A percentile compares a stretch with the other conserved stretches of the same genome.
These are phyloP conservation scores for Pollenia amentaria DNA, from an alignment of 2,888 invertebrate species.

Conservation along the genomic window DNA sequence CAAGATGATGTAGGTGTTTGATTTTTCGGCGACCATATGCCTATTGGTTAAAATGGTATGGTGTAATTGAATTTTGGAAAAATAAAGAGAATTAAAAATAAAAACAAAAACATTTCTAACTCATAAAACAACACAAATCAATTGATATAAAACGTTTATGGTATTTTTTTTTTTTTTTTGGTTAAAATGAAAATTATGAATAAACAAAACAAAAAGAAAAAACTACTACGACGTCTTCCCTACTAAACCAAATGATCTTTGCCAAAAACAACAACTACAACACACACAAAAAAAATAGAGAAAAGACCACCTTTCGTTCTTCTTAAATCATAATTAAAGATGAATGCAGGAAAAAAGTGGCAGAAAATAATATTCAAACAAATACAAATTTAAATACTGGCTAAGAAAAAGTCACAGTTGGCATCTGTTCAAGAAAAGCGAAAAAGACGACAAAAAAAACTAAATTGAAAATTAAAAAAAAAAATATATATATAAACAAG, in stretches of 20 bases:
- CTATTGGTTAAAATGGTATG: constrained; percentile 74
- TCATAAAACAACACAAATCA: constrained; percentile 58
- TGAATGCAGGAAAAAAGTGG: constrained; percentile 58
- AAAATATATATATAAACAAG: constrained; percentile 48
- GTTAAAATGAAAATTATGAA: constrained; percentile 45
- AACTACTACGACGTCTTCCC: constrained; percentile 48
- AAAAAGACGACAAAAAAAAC: constrained; percentile 71
- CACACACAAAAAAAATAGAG: not conserved
- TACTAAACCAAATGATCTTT: constrained; percentile 39
- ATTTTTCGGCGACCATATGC: constrained; percentile 83
- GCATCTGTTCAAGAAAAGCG: constrained; percentile 80
- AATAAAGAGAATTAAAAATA: constrained; percentile 5
- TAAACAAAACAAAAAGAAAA: constrained; percentile 48
- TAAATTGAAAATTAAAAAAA: constrained; percentile 37
- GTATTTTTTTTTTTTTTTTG: not conserved
- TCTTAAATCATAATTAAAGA: constrained; percentile 56
- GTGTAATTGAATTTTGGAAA: constrained; percentile 41
- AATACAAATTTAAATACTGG: constrained; percentile 46
- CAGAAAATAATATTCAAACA: constrained; percentile 53
- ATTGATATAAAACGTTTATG: constrained; percentile 49
- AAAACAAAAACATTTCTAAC: constrained; percentile 40
- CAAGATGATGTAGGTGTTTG: constrained; percentile 81
- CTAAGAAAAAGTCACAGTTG: constrained; percentile 79
- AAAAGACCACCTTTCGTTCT: constrained; percentile 25
- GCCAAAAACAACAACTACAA: not conserved